Evolutionary conservation across 2,113 vertebrate species (phyloP).

Genomic region (Anthoscopus minutus): DNA sequence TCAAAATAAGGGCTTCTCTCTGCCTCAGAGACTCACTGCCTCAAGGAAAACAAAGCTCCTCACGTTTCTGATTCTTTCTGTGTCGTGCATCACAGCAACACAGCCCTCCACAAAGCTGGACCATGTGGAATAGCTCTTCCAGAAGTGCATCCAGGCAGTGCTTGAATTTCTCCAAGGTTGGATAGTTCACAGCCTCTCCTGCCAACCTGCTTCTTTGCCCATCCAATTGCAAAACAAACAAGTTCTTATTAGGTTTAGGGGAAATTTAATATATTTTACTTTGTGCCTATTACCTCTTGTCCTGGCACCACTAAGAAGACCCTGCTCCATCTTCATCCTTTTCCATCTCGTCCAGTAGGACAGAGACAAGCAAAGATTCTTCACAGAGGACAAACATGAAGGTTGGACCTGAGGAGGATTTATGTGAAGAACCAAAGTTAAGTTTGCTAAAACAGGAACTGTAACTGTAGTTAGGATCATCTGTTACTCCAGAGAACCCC

Average conservation of each 20-base stretch:
- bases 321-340: neutral
- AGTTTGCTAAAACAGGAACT: neutral
- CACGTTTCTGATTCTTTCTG: too few species aligned
- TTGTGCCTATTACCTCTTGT: neutral
- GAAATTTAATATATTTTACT: neutral
- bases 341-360: neutral
- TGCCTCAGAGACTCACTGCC: too few species aligned
- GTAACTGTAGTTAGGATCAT: neutral
- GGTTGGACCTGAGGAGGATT: neutral
- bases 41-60: too few species aligned
- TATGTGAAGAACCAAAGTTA: neutral
- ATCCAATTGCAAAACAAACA: neutral
- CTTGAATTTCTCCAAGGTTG: neutral
- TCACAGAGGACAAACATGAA: neutral
- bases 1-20: too few species aligned
- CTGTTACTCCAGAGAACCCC: neutral
- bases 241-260: neutral
- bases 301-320: neutral
- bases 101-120: neutral
- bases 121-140: neutral
- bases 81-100: too few species aligned
- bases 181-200: neutral
- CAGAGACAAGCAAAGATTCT: fast-evolving
- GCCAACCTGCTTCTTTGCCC: neutral
- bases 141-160: neutral